phyloP scores from a whole-genome alignment of 2,888 invertebrate genomes.

The Tyria jacobaeae region DNA sequence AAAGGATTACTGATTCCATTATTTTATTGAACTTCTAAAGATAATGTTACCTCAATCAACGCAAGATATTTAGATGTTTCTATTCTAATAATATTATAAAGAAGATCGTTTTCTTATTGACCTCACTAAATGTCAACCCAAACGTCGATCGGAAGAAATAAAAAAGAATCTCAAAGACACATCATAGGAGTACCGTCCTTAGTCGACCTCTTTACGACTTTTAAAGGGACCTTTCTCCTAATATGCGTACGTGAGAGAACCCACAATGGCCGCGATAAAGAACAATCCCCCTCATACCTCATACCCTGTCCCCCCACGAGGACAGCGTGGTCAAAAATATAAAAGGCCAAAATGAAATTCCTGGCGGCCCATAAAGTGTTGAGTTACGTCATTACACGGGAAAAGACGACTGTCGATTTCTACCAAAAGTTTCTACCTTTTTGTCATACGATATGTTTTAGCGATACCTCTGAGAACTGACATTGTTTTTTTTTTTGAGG shows the following conservation, averaged over 20 bases:
- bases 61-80: neutral
- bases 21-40: too few species aligned
- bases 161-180: slow-evolving; percentile 61
- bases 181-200: slow-evolving; percentile 64
- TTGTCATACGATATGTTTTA: slow-evolving; percentile 48
- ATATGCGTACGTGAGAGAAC: slow-evolving; percentile 75
- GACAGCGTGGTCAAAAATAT: slow-evolving; percentile 77
- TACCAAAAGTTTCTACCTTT: slow-evolving; percentile 34
- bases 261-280: slow-evolving; percentile 70
- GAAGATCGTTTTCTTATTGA: slow-evolving; percentile 22
- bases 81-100: neutral
- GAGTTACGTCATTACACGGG: slow-evolving; percentile 80
- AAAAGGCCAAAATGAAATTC: slow-evolving; percentile 82
- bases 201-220: slow-evolving; percentile 76
- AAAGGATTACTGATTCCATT: too few species aligned
- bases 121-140: slow-evolving; percentile 37
- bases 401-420: slow-evolving; percentile 57
- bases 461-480: slow-evolving; percentile 39
- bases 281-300: slow-evolving; percentile 45
- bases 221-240: slow-evolving; percentile 71
- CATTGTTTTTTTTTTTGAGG: slow-evolving; percentile 24
- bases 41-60: too few species aligned
- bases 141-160: slow-evolving; percentile 57
- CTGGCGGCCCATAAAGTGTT: slow-evolving; percentile 77
- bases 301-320: slow-evolving; percentile 33